Evolutionary conservation across 2,888 invertebrate species (phyloP).

Genomic region (Drosophila tripunctata): DNA sequence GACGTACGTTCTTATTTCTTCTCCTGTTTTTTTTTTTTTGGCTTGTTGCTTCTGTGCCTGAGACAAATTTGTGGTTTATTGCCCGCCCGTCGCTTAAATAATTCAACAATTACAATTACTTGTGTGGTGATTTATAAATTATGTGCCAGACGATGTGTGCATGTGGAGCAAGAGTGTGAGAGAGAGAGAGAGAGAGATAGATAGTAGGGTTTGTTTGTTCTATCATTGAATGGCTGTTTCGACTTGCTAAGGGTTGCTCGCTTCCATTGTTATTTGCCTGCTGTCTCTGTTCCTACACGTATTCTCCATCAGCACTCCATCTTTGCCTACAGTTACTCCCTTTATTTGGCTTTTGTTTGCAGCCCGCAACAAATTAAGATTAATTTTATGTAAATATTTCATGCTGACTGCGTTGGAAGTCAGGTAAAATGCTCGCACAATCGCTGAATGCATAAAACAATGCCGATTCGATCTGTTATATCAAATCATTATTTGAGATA

Average conservation of each 20-base stretch:
- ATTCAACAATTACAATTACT: slow-evolving; percentile 74
- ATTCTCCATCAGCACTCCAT: neutral
- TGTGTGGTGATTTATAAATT: slow-evolving; percentile 69
- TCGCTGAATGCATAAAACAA: slow-evolving; percentile 50
- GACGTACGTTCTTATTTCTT: too few species aligned
- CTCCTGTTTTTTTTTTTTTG: slow-evolving; percentile 15
- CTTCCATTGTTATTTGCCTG: slow-evolving; percentile 36
- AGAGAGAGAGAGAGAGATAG: neutral
- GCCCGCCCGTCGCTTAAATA: slow-evolving; percentile 62
- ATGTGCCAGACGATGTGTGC: slow-evolving; percentile 33
- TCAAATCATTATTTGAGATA: slow-evolving; percentile 31
- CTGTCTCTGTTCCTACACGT: slow-evolving; percentile 8
- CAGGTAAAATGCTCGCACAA: slow-evolving; percentile 19
- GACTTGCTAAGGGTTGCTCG: slow-evolving; percentile 50
- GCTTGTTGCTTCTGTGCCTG: slow-evolving; percentile 13
- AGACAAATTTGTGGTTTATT: slow-evolving; percentile 61
- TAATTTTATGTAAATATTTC: slow-evolving; percentile 66
- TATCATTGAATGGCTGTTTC: slow-evolving; percentile 37
- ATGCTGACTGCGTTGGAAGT: slow-evolving; percentile 31
- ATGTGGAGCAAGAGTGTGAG: slow-evolving; percentile 7
- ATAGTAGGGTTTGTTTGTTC: slow-evolving; percentile 36
- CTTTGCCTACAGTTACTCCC: too few species aligned
- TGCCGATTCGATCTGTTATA: slow-evolving; percentile 35
- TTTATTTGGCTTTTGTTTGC: slow-evolving; percentile 33
- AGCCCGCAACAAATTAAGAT: slow-evolving; percentile 54